phyloP scores from a whole-genome alignment of 2,888 invertebrate genomes.

The Eilema caniola region DNA sequence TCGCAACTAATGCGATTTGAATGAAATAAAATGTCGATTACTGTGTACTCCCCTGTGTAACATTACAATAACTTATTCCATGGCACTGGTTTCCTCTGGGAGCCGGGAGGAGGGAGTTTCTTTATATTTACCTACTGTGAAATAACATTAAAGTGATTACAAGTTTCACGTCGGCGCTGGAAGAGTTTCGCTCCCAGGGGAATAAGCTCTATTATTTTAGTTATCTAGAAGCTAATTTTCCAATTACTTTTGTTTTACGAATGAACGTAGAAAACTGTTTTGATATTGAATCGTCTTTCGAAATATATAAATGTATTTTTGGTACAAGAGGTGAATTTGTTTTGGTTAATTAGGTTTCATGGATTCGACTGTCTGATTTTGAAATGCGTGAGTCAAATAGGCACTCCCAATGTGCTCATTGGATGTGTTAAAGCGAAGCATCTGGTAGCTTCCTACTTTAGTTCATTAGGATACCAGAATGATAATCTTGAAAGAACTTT shows the following conservation, averaged over 20 bases:
- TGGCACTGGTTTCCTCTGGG: slow-evolving; percentile 12
- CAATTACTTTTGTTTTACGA: not conserved
- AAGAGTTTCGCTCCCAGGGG: not conserved
- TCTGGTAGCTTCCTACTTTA: too few species aligned
- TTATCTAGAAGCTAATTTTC: not conserved
- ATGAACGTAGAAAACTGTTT: not conserved
- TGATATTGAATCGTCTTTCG: not conserved
- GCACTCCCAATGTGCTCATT: too few species aligned
- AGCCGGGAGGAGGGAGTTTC: slow-evolving; percentile 9
- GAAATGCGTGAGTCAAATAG: too few species aligned
- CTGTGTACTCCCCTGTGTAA: slow-evolving; percentile 16
- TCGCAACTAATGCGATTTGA: slow-evolving; percentile 20
- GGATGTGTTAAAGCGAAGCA: too few species aligned
- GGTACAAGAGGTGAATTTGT: too few species aligned
- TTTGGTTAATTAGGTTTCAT: too few species aligned
- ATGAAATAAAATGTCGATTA: slow-evolving; percentile 31
- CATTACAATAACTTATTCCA: slow-evolving; percentile 26
- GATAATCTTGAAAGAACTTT: too few species aligned
- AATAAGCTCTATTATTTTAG: not conserved
- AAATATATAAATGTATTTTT: too few species aligned
- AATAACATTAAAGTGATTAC: slow-evolving; percentile 24
- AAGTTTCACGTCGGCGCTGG: slow-evolving; percentile 9
- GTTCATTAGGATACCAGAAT: too few species aligned
- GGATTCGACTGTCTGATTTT: too few species aligned
- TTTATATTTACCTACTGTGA: slow-evolving; percentile 18